These are phyloP conservation scores for Heteromyza rotundicornis DNA, from an alignment of 2,888 invertebrate genomes.

Conservation along the genomic window DNA sequence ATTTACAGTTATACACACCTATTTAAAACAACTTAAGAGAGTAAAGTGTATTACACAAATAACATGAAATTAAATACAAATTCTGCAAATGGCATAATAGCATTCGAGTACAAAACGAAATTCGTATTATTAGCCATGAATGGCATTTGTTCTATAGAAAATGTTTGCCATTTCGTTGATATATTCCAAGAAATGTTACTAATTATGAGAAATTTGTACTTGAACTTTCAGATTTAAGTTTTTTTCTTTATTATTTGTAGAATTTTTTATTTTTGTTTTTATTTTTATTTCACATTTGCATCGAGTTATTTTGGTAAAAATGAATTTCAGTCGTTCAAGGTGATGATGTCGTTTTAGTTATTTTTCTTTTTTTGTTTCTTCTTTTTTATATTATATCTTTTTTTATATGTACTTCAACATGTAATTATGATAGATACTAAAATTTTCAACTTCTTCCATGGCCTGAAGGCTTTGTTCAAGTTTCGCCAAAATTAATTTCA, in stretches of 20 bases:
- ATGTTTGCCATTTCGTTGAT: too few relatives aligned
- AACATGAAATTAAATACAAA: too few relatives aligned
- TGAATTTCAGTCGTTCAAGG: slow-evolving; percentile 19
- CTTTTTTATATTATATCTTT: not conserved
- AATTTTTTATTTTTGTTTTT: slow-evolving; percentile 21
- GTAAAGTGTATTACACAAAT: too few relatives aligned
- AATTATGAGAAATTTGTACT: too few relatives aligned
- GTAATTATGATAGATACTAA: slow-evolving; percentile 26
- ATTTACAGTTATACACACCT: slow-evolving; percentile 57
- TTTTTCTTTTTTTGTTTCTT: slow-evolving; percentile 9
- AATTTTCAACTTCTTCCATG: slow-evolving; percentile 11
- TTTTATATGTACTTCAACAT: slow-evolving; percentile 13
- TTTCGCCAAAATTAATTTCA: too few relatives aligned
- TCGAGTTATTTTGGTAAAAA: slow-evolving; percentile 1
- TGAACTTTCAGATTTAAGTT: not conserved
- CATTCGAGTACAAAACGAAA: too few relatives aligned
- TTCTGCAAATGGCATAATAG: too few relatives aligned
- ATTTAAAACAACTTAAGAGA: slow-evolving; percentile 33
- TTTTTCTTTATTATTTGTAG: slow-evolving; percentile 20
- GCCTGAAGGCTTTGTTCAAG: too few relatives aligned
- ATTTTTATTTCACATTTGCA: not conserved
- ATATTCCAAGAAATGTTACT: too few relatives aligned
- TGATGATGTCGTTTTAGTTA: slow-evolving; percentile 15
- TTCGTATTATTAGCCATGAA: too few relatives aligned
- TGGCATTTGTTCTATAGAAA: too few relatives aligned